A percentile compares a stretch with the other conserved stretches of the same genome.
Conservation (phyloP, 2,113 vertebrate species). For the Urocolius indicus region DNA sequence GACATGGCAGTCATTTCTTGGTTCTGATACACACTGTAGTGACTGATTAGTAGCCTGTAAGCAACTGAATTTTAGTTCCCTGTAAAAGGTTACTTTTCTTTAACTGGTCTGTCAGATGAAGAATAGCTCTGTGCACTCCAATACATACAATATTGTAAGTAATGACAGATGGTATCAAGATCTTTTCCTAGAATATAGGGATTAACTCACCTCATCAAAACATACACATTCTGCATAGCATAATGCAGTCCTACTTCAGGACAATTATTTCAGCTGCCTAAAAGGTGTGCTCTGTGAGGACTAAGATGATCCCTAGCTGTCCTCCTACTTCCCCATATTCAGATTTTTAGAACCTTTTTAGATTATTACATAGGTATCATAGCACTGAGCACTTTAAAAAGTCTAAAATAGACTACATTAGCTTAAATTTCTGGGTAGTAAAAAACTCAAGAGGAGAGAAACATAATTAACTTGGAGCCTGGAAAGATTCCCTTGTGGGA, state of each 20-base stretch:
- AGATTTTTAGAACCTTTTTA: neutral
- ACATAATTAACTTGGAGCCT: conserved; percentile 49
- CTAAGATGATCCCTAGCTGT: neutral
- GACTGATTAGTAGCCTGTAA: neutral
- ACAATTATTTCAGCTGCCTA: neutral
- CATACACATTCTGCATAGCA: neutral
- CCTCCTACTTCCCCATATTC: neutral
- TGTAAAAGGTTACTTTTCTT: neutral
- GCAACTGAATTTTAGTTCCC: neutral
- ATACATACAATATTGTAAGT: neutral
- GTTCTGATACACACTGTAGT: neutral
- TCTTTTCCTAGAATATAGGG: neutral
- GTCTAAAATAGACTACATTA: conserved; percentile 37
- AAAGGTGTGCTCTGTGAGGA: neutral
- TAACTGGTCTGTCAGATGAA: neutral
- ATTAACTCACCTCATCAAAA: conserved; percentile 52
- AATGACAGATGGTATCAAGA: conserved; percentile 22
- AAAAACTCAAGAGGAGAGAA: conserved; percentile 1
- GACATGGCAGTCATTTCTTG: neutral
- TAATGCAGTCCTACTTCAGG: neutral
- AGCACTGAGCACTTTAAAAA: neutral
- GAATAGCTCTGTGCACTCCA: neutral
- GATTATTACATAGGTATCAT: neutral
- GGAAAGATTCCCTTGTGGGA: neutral
- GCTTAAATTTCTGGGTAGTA: conserved; percentile 51